phyloP scores from a whole-genome alignment of 2,113 vertebrate species.

The Circaetus cinerascens region DNA sequence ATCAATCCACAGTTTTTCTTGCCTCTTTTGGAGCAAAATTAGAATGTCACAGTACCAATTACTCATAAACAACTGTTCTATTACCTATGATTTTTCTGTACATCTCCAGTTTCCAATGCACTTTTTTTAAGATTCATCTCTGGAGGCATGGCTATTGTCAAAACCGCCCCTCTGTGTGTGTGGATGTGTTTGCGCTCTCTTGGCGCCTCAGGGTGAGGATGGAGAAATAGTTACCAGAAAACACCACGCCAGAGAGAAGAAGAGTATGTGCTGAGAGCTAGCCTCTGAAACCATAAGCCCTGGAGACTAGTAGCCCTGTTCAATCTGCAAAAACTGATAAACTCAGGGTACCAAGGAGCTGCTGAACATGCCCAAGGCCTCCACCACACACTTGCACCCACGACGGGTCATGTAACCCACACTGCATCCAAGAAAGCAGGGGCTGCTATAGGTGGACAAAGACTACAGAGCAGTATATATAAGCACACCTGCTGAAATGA shows the following conservation, averaged over 20 bases:
- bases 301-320: neutral
- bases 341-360: neutral
- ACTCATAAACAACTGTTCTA: neutral
- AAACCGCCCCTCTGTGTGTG: neutral
- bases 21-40: neutral
- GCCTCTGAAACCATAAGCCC: neutral
- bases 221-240: neutral
- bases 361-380: neutral
- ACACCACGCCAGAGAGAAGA: rapidly evolving
- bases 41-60: neutral
- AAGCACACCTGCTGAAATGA: neutral
- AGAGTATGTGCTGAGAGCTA: neutral
- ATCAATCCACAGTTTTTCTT: neutral
- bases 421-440: rapidly evolving
- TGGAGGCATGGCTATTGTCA: neutral
- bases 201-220: neutral
- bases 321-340: neutral
- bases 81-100: neutral
- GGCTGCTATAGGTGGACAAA: rapidly evolving
- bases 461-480: neutral
- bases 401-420: rapidly evolving
- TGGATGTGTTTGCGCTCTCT: neutral
- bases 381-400: neutral
- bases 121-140: neutral
- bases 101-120: neutral